Evolutionary conservation across 2,888 invertebrate genomes (phyloP).

Genomic region (Girardia tigrina): DNA sequence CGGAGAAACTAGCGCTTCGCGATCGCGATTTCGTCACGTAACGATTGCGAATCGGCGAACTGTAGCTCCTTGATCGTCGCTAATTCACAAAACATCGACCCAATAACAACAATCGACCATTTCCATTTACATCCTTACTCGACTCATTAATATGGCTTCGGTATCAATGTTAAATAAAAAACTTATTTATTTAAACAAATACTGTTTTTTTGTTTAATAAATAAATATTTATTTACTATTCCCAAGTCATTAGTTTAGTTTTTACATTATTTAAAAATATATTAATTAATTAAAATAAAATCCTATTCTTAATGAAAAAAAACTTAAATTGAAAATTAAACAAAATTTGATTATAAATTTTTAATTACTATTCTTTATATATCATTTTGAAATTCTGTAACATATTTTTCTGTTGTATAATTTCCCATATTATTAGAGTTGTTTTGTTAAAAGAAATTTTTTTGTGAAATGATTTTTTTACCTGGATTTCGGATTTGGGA

Average conservation of each 20-base stretch:
- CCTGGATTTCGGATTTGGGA: no score
- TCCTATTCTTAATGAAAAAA: neutral
- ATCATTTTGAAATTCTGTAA: no score
- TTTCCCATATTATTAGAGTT: no score
- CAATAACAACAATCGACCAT: no score
- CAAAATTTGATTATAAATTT: neutral
- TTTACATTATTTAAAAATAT: no score
- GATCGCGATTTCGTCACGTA: neutral
- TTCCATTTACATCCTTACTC: no score
- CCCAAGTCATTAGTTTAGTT: no score
- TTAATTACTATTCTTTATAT: neutral
- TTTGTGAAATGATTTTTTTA: no score
- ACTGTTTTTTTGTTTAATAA: neutral
- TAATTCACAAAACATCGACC: neutral
- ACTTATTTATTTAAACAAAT: neutral
- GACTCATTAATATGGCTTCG: conserved; percentile 15
- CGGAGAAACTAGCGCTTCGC: conserved; percentile 34
- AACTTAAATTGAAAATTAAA: neutral
- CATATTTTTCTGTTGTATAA: no score
- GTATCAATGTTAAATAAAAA: neutral
- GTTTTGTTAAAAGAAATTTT: no score
- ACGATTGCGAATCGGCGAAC: conserved; percentile 23
- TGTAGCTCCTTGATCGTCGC: neutral
- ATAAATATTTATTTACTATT: no score
- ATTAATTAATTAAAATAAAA: neutral